Evolutionary conservation across 2,888 invertebrate species (phyloP).

Genomic region (Bellardia pandia): DNA sequence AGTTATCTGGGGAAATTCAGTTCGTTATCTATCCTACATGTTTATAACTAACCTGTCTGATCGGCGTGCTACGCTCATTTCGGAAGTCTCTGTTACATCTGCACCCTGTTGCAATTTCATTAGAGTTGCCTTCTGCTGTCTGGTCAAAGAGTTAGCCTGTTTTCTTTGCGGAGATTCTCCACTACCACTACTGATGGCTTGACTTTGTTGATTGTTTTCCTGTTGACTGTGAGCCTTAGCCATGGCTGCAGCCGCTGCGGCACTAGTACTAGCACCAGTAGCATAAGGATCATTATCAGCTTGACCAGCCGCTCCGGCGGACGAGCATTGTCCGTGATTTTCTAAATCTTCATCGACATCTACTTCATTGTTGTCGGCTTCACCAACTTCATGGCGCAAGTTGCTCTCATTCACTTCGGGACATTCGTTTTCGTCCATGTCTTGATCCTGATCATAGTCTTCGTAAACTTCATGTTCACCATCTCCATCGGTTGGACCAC

Average conservation of each 20-base stretch:
- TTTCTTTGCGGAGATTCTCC: conserved; percentile 85
- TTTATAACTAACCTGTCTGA: conserved; percentile 78
- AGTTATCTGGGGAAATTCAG: too few relatives aligned
- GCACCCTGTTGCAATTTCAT: conserved; percentile 83
- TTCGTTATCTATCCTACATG: neutral
- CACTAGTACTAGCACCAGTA: conserved; percentile 77
- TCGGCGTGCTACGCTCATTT: conserved; percentile 84
- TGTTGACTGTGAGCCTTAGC: conserved; percentile 77
- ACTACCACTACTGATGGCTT: conserved; percentile 92
- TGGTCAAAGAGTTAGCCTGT: conserved; percentile 79
- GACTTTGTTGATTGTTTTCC: conserved; percentile 86
- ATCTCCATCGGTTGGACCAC: conserved; percentile 84
- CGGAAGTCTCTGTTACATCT: conserved; percentile 91
- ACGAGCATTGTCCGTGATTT: conserved; percentile 86
- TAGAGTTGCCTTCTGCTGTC: conserved; percentile 80
- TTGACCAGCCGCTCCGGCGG: conserved; percentile 82
- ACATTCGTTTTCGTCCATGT: conserved; percentile 86
- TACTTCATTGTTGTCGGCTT: conserved; percentile 86
- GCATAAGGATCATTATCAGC: conserved; percentile 82
- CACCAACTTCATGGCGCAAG: conserved; percentile 81
- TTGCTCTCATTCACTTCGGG: conserved; percentile 85
- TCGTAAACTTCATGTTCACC: conserved; percentile 87
- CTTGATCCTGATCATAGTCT: conserved; percentile 85
- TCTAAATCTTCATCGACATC: conserved; percentile 88
- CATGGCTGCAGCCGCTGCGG: conserved; percentile 75